Percentiles rank a stretch among this genome's conserved stretches.
Conservation (phyloP, 1,140 invertebrate genomes). For the Mamestra configurata region DNA sequence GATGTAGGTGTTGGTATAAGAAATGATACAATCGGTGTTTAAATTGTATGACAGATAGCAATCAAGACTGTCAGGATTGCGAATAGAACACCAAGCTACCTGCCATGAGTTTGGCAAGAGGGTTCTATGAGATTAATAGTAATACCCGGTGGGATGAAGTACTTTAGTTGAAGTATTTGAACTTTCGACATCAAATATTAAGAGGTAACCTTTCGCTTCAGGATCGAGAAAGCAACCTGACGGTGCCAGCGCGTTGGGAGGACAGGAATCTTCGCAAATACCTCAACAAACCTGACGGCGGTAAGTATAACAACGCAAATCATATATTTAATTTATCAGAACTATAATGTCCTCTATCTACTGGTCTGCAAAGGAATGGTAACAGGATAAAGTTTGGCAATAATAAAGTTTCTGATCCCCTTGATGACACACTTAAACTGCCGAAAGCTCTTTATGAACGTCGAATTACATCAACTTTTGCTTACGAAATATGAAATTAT, state of each 20-base stretch:
- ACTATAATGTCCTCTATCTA: too few relatives aligned
- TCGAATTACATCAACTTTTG: background rate
- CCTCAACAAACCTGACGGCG: constrained; percentile 90
- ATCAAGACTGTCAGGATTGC: background rate
- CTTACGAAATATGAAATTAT: background rate
- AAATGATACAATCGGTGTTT: constrained; percentile 22
- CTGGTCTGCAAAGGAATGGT: background rate
- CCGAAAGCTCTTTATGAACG: background rate
- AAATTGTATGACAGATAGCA: constrained; percentile 9
- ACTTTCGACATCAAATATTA: background rate
- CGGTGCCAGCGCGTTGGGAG: constrained; percentile 91
- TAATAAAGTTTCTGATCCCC: background rate
- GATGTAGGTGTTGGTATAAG: constrained; percentile 8
- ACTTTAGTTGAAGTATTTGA: background rate
- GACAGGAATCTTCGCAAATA: constrained; percentile 91
- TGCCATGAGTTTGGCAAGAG: background rate
- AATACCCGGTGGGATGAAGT: background rate
- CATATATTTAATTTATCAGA: too few relatives aligned
- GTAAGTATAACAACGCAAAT: constrained; percentile 83
- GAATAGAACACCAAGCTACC: background rate
- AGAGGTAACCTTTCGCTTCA: constrained; percentile 69
- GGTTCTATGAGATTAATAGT: background rate
- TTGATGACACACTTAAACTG: background rate
- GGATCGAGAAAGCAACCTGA: constrained; percentile 90
- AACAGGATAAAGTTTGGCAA: background rate